These are phyloP conservation scores for Ephydatia muelleri DNA, from an alignment of 37 sponge, comb jelly and placozoan species.

Conservation along the genomic window DNA sequence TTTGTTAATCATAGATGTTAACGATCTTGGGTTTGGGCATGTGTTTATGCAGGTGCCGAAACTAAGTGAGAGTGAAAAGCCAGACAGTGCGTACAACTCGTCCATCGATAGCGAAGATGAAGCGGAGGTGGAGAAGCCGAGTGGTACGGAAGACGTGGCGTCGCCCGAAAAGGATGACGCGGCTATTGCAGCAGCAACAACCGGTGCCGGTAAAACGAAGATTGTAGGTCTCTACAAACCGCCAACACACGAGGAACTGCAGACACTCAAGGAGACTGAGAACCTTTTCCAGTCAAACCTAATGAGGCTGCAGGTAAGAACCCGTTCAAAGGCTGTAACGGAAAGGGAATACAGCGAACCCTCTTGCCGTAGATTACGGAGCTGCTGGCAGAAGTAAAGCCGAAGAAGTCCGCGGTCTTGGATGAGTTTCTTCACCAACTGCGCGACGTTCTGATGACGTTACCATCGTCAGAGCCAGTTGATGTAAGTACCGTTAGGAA, in stretches of 20 bases:
- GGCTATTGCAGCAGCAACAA: background rate
- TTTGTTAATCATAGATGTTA: background rate
- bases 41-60: background rate
- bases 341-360: background rate
- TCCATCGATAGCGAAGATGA: background rate
- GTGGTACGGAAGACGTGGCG: background rate
- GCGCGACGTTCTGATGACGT: conserved; percentile 28
- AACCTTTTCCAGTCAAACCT: conserved; percentile 79
- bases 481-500: conserved; percentile 28
- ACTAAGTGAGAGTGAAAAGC: background rate
- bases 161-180: background rate
- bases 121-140: background rate
- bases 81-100: background rate
- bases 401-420: conserved; percentile 29
- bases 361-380: conserved; percentile 70
- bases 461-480: conserved; percentile 54
- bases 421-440: conserved; percentile 64
- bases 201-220: background rate
- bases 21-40: background rate
- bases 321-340: background rate
- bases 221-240: conserved; percentile 72
- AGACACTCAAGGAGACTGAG: conserved; percentile 78
- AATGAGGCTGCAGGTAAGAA: conserved; percentile 74
- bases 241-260: conserved; percentile 82
- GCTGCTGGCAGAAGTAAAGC: conserved; percentile 71